A percentile compares a stretch with the other conserved stretches of the same genome.
These are phyloP conservation scores for Vireo altiloquus DNA, from an alignment of 2,113 vertebrate species.

Conservation along the genomic window DNA sequence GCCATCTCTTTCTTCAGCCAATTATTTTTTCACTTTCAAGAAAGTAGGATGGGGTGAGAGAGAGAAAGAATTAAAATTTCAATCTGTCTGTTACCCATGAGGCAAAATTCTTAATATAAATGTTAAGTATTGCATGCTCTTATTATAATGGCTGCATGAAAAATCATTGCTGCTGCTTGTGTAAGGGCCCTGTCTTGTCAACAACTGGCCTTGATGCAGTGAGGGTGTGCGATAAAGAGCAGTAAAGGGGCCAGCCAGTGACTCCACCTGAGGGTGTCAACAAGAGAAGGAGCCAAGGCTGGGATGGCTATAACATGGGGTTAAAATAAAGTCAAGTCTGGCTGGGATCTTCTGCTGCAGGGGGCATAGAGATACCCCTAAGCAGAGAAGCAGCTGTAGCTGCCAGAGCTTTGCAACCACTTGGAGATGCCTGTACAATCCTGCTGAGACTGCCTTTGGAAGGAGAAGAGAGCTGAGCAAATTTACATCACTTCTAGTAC, in stretches of 20 bases:
- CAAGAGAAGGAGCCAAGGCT: background rate
- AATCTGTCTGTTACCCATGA: background rate
- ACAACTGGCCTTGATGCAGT: background rate
- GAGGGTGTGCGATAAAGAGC: background rate
- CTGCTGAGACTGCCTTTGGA: background rate
- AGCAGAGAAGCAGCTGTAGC: background rate
- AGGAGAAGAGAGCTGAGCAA: background rate
- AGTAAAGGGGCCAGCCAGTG: background rate
- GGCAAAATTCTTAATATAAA: background rate
- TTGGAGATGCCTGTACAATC: background rate
- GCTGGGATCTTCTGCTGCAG: background rate
- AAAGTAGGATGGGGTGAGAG: background rate
- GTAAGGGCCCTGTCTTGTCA: background rate
- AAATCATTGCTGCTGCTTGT: background rate
- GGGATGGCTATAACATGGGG: background rate
- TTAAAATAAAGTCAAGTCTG: background rate
- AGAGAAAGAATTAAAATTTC: background rate
- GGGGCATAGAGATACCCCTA: background rate
- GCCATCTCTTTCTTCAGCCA: background rate
- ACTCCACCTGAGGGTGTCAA: background rate
- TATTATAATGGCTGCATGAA: background rate
- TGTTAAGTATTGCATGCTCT: background rate
- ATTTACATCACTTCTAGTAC: background rate
- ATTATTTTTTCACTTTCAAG: background rate
- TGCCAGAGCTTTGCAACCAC: background rate